Percentiles rank a stretch among this genome's conserved stretches.
phyloP scores from a whole-genome alignment of 2,797 vertebrate genomes.

The Mus spretus region DNA sequence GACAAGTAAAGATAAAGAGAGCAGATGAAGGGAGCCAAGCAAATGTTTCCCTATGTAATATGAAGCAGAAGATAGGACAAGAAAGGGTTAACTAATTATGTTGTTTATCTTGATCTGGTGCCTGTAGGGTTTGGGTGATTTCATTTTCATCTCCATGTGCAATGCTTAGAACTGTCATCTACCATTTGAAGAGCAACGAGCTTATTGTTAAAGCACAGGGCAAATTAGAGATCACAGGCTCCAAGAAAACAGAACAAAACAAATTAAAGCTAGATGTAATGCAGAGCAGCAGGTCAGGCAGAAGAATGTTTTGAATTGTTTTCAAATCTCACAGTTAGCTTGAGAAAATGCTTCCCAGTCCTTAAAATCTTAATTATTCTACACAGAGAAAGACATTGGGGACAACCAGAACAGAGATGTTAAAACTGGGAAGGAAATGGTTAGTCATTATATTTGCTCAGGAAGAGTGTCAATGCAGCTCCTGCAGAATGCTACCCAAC shows the following conservation, averaged over 20 bases:
- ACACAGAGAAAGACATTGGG: background rate
- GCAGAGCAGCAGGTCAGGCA: constrained; percentile 41
- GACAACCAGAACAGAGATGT: constrained; percentile 12
- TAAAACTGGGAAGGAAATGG: constrained; percentile 38
- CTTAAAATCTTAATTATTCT: constrained; percentile 69
- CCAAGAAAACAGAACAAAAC: constrained; percentile 61
- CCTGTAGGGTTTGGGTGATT: constrained; percentile 3
- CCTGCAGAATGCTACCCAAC: constrained; percentile 11
- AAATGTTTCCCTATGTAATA: constrained; percentile 32
- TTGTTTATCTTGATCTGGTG: constrained; percentile 62
- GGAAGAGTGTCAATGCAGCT: background rate
- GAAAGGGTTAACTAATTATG: constrained; percentile 73
- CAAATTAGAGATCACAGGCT: constrained; percentile 72
- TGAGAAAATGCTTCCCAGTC: constrained; percentile 36
- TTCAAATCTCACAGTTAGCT: constrained; percentile 59
- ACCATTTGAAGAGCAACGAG: constrained; percentile 54
- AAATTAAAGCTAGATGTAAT: constrained; percentile 60
- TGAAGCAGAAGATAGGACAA: background rate
- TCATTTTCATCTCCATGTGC: constrained; percentile 41
- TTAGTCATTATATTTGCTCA: constrained; percentile 59
- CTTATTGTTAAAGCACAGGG: constrained; percentile 54
- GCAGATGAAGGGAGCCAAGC: background rate
- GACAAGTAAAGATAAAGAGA: constrained; percentile 52
- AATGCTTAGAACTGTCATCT: constrained; percentile 54
- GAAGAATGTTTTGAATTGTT: constrained; percentile 58